Evolutionary conservation across 2,888 invertebrate genomes (phyloP), one percentile per base, ranked within the genome.

Genomic region (Steinernema hermaphroditum): DNA sequence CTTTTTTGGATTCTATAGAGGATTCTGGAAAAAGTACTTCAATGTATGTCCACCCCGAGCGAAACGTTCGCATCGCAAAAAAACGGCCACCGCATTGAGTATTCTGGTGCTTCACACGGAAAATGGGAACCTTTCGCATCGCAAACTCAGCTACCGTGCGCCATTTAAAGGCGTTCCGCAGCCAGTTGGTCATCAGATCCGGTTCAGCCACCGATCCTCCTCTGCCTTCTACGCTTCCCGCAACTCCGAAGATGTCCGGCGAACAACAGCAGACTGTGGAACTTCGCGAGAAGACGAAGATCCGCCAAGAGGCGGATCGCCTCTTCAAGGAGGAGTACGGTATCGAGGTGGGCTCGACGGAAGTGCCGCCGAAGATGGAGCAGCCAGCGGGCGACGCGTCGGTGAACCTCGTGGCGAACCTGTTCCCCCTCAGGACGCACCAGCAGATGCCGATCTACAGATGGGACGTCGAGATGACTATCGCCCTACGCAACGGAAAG

Each of bases 401-500:
- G 14, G 29, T 62, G 62, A 16, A 27, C 16, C 32, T 62, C 4
- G 16, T 29, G 8, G 29, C 62, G 12, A 62, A 62, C 32, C 34
- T 62, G 16, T 62, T 62, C 62, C 62, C 32, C 2, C 9, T 62
- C 32, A 62, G 1, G 62, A 29, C 62, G 8, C 62, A 32, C 1
- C 29, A 62, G 62, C 69, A 69, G 41, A 69, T 41, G 43, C 19
- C 69, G 43, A 69, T 69, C 37, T 69, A 43, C 41, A 37, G 69
- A 9, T 69, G 44, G 43, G 69, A 69, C 69, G 69, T 69, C 14
- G 44, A 69, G 27, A 69, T 69, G 22, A 41, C 69, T 22, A 44
- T 41, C 6, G 69, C 19, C 16, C 16, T 24, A 12, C 9, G 29
- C 16, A 62, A 62, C 62, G 62, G 62, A 24, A 62, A 62, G 16